Conservation (phyloP, 2,797 vertebrate species). For the Enteromius argenteus region DNA sequence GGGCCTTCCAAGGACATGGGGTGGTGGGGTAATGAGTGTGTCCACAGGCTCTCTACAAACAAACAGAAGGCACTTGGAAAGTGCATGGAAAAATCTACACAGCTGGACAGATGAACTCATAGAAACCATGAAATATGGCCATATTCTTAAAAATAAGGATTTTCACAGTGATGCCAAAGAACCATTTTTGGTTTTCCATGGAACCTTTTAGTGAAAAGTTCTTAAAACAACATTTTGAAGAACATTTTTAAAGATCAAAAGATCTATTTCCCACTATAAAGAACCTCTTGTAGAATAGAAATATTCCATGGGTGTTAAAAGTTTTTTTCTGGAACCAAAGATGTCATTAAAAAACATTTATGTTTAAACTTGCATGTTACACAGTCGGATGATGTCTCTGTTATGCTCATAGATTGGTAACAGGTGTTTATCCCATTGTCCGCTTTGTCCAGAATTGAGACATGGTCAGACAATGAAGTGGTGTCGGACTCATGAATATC, state of each 20-base stretch:
- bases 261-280: background rate
- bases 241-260: background rate
- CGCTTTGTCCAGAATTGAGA: conserved; percentile 49
- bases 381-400: background rate
- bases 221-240: background rate
- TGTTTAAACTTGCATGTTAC: background rate
- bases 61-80: conserved; percentile 29
- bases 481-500: conserved; percentile 55
- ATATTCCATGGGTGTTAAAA: background rate
- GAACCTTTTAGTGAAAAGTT: background rate
- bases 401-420: conserved; percentile 46
- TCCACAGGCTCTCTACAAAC: conserved; percentile 34
- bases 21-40: conserved; percentile 37
- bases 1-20: conserved; percentile 31
- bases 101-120: background rate
- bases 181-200: background rate
- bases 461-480: conserved; percentile 42
- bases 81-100: background rate
- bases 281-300: background rate
- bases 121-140: background rate
- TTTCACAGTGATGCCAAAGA: background rate
- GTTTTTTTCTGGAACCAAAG: background rate
- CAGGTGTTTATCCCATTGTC: conserved; percentile 57
- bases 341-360: background rate
- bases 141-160: background rate